Percentiles rank a stretch among this genome's conserved stretches.
phyloP scores from a whole-genome alignment of 2,113 vertebrate genomes.

The Hipposideros armiger region DNA sequence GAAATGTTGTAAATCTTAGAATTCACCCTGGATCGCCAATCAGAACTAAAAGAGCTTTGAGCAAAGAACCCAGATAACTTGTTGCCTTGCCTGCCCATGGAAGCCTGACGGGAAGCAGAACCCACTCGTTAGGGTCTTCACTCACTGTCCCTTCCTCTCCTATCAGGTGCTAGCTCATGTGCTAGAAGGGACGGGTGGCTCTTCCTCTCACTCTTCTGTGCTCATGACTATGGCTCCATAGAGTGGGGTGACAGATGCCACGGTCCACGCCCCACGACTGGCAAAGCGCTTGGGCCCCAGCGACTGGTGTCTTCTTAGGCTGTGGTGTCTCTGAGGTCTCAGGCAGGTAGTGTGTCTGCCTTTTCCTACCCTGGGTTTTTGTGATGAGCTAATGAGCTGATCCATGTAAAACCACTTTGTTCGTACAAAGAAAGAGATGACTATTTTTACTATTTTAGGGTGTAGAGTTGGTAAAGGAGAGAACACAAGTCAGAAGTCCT shows the following conservation, averaged over 20 bases:
- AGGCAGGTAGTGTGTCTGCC: background rate
- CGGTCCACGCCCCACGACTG: fast-evolving
- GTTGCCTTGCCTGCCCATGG: background rate
- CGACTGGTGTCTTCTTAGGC: background rate
- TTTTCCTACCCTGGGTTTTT: background rate
- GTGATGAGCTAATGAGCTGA: background rate
- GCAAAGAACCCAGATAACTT: background rate
- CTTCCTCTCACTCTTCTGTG: fast-evolving
- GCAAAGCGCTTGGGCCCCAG: background rate
- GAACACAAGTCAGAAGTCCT: background rate
- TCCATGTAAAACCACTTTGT: background rate
- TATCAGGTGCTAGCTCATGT: background rate
- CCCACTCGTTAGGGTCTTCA: fast-evolving
- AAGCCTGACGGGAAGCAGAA: background rate
- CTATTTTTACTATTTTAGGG: background rate
- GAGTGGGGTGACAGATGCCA: background rate
- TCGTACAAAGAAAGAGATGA: background rate
- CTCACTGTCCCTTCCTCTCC: background rate
- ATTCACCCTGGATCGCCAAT: background rate
- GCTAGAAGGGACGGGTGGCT: background rate
- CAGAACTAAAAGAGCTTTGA: conserved; percentile 5
- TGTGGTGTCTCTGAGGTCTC: background rate
- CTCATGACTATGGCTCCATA: too few species aligned
- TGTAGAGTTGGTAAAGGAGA: background rate
- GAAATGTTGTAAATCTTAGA: conserved; percentile 21